Evolutionary conservation across 2,113 vertebrate genomes (phyloP), one percentile per base, ranked within the genome.

Genomic region (Plecotus auritus): DNA sequence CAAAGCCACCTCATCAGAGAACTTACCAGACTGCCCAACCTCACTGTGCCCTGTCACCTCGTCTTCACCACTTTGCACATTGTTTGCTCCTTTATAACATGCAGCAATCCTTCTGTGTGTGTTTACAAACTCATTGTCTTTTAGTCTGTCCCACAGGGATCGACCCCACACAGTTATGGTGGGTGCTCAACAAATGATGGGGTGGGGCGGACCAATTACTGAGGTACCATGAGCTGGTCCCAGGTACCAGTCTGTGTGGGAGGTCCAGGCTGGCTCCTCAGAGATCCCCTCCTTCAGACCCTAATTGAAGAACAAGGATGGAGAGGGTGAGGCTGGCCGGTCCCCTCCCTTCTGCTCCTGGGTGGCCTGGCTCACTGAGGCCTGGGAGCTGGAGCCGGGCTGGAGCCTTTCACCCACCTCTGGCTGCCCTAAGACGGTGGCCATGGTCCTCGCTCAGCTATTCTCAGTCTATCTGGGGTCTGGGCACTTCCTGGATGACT

Each of bases 71-170:
- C 17, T 28, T 23, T 4, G 20, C 10, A 13, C 12, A 11, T 20
- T 51, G 32, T 14, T 30, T 8, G 61, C 23, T n/a, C 17, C 61
- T 69, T 40, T 26, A 1, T 10, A 30, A 72, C 35, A 18, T 30
- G 67, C 4, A 7, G 78, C 4, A 8, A 32, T 7, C 11, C 16
- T 5, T n/a, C 59, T 32, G 0, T 0, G 5, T 20, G 2, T 81
- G 30, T 61, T 74, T 64, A 32, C 40, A 11, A 20, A 32, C 59
- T n/a, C 18, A 16, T 17, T 59, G 47, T 74, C 81, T 64, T 54
- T 32, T 2, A 0, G 30, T 93, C 61, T 69, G 35, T 81, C 28
- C 74, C 18, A 11, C 0, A 1, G 82, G 86, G 56, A 40, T 1
- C n/a, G n/a, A n/a, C 49, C 59, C 82, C 13, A 32, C 12, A 2